These are phyloP conservation scores for Clarias laeviceps DNA, from an alignment of 2,797 vertebrate genomes.

Conservation along the genomic window DNA sequence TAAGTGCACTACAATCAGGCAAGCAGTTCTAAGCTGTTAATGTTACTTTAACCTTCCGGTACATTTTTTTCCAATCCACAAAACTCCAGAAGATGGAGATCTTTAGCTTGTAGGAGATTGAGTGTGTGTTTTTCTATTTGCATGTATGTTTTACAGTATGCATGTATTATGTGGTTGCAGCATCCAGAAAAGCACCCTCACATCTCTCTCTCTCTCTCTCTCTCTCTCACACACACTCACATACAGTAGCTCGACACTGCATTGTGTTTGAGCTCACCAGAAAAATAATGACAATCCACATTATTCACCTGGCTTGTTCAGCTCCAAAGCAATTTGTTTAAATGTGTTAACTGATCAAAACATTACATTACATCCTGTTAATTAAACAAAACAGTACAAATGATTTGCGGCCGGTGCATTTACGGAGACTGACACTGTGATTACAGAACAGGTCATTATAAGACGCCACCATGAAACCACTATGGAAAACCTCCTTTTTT, in stretches of 20 bases:
- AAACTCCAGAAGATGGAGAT: not conserved
- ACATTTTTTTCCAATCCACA: not conserved
- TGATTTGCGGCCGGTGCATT: not conserved
- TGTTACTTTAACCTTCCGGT: not conserved
- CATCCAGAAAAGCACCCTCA: not conserved
- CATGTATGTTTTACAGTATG: not conserved
- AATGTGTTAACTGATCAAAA: not conserved
- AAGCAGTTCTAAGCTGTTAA: not conserved
- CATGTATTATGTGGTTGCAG: not conserved
- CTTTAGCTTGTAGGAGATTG: not conserved
- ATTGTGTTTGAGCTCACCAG: not conserved
- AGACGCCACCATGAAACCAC: not conserved
- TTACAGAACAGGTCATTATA: not conserved
- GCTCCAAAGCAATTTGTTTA: slow-evolving; percentile 5
- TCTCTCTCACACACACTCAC: not conserved
- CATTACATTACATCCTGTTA: not conserved
- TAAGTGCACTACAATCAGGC: slow-evolving; percentile 13
- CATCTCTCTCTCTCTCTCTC: not conserved
- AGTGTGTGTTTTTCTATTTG: not conserved
- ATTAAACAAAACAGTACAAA: not conserved
- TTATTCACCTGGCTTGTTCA: not conserved
- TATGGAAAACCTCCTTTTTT: not conserved
- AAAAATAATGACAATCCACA: not conserved
- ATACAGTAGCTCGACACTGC: not conserved
- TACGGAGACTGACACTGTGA: not conserved